Evolutionary conservation across 1,140 invertebrate species (phyloP).

Genomic region (Nephila pilipes): DNA sequence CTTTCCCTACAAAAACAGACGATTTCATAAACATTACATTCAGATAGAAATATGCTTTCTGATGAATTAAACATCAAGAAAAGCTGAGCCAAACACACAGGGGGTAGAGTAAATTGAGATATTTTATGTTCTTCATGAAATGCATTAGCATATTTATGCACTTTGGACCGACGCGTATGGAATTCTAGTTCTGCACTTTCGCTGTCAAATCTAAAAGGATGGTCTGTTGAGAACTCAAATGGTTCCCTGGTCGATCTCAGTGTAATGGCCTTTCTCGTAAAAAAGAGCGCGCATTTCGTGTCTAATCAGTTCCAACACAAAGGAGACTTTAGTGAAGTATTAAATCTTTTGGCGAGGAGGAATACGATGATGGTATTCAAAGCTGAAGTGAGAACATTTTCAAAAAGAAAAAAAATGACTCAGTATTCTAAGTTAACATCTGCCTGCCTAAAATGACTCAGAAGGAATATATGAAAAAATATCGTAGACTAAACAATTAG

Average conservation of each 20-base stretch:
- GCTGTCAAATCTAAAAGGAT: not conserved
- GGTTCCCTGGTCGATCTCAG: not conserved
- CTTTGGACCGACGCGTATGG: not conserved
- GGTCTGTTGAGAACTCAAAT: not conserved
- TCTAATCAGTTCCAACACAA: not conserved
- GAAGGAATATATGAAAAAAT: too few relatives aligned
- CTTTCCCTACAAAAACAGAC: too few relatives aligned
- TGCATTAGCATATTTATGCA: constrained; percentile 41
- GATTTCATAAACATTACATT: too few relatives aligned
- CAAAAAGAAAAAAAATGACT: too few relatives aligned
- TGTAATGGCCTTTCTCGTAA: not conserved
- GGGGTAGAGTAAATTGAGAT: constrained; percentile 5
- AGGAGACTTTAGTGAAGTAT: too few relatives aligned
- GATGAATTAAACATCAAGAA: constrained; percentile 40
- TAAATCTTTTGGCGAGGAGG: too few relatives aligned
- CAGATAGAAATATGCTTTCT: not conserved
- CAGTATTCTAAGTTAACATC: too few relatives aligned
- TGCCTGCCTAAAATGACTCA: too few relatives aligned
- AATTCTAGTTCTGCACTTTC: not conserved
- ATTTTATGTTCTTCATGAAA: constrained; percentile 19
- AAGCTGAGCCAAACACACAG: not conserved
- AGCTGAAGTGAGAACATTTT: too few relatives aligned
- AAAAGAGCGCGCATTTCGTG: not conserved
- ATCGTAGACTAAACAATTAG: too few relatives aligned
- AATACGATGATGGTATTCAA: too few relatives aligned